phyloP scores from a whole-genome alignment of 1,140 invertebrate species.

The Drosophila sucinea region DNA sequence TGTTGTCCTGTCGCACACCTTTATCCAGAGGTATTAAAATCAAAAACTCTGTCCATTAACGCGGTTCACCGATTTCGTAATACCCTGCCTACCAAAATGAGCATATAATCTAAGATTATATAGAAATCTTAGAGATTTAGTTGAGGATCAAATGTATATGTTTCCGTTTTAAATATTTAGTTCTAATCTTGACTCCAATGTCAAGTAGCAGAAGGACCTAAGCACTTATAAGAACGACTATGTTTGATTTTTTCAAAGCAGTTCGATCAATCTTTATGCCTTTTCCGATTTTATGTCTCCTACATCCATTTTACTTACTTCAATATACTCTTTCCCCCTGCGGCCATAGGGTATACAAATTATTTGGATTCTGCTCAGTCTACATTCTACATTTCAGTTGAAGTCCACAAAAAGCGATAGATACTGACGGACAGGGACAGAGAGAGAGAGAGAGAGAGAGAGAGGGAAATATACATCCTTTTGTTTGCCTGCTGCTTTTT shows the following conservation, averaged over 20 bases:
- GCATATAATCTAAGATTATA: too few relatives aligned
- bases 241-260: too few relatives aligned
- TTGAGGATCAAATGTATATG: too few relatives aligned
- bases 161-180: too few relatives aligned
- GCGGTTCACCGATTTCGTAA: neutral
- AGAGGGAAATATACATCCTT: neutral
- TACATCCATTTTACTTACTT: neutral
- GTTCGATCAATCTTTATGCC: too few relatives aligned
- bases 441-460: neutral
- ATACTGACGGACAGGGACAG: neutral
- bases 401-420: neutral
- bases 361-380: slow-evolving; percentile 19
- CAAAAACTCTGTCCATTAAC: neutral
- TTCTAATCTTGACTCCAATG: too few relatives aligned
- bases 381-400: slow-evolving; percentile 8
- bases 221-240: too few relatives aligned
- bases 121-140: too few relatives aligned
- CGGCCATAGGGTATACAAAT: neutral
- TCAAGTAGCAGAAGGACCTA: too few relatives aligned
- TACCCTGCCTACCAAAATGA: neutral
- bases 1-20: slow-evolving; percentile 52
- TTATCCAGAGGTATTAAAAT: slow-evolving; percentile 23
- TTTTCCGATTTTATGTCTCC: too few relatives aligned
- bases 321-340: neutral
- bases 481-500: neutral